These are phyloP conservation scores for Takifugu ocellatus DNA, from an alignment of 2,797 vertebrate species.

Conservation along the genomic window DNA sequence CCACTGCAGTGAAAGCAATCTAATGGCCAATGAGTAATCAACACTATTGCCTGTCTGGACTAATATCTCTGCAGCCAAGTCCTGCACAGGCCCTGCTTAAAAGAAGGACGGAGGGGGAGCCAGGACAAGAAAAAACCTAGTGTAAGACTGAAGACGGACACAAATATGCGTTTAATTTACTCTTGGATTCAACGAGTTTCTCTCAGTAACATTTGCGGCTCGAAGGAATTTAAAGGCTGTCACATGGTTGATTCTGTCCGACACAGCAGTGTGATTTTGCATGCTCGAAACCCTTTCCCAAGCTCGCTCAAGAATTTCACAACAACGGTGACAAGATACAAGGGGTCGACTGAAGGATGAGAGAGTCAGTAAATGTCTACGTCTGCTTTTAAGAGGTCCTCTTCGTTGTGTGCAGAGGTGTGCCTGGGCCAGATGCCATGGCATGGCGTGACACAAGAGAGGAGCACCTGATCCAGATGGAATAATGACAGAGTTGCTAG, in stretches of 20 bases:
- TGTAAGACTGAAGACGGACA: constrained; percentile 43
- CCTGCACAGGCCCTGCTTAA: constrained; percentile 27
- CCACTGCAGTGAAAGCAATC: constrained; percentile 81
- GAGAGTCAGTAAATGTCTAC: constrained; percentile 52
- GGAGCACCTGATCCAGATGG: constrained; percentile 42
- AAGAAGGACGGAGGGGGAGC: constrained; percentile 9
- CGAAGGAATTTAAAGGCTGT: constrained; percentile 63
- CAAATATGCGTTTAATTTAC: constrained; percentile 64
- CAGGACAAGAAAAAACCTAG: constrained; percentile 4
- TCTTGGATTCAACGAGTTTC: constrained; percentile 61
- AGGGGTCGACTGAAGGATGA: constrained; percentile 66
- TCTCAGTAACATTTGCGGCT: constrained; percentile 61
- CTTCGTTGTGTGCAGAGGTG: constrained; percentile 39
- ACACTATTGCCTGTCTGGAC: constrained; percentile 83
- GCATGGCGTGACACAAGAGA: constrained; percentile 59
- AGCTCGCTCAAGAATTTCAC: constrained; percentile 67
- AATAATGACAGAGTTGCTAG: constrained; percentile 64
- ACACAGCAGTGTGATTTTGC: constrained; percentile 58
- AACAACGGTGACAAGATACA: constrained; percentile 65
- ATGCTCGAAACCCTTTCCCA: constrained; percentile 61
- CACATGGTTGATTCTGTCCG: constrained; percentile 64
- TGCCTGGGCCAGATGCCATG: constrained; percentile 53
- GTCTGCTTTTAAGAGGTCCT: constrained; percentile 42
- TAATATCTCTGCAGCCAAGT: constrained; percentile 68
- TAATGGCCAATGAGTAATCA: constrained; percentile 86